Evolutionary conservation across 2,113 vertebrate genomes (phyloP).

Genomic region (Cromileptes altivelis): DNA sequence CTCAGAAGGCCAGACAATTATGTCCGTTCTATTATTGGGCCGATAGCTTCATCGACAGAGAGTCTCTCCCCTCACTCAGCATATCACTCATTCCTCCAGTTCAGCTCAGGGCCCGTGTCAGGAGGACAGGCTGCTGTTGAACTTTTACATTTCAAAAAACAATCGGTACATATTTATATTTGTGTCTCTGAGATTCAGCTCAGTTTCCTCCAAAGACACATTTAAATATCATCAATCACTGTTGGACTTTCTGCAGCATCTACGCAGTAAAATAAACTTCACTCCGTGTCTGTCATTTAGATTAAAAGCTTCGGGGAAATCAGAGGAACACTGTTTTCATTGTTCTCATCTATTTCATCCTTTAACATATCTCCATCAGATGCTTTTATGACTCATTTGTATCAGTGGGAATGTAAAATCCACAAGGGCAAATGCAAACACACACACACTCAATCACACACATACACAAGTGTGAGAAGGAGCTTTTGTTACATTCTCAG

Average conservation of each 20-base stretch:
- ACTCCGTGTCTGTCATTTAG: slow-evolving; percentile 11
- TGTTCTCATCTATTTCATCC: slow-evolving; percentile 21
- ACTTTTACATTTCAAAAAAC: not conserved
- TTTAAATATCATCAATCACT: not conserved
- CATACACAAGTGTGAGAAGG: slow-evolving; percentile 17
- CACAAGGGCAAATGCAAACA: slow-evolving; percentile 35
- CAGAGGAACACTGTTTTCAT: slow-evolving; percentile 22
- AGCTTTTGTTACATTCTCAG: slow-evolving; percentile 51
- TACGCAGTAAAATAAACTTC: not conserved
- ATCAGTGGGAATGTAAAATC: slow-evolving; percentile 18
- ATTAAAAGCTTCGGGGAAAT: slow-evolving; percentile 25
- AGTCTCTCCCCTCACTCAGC: slow-evolving; percentile 22
- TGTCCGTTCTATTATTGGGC: slow-evolving; percentile 62
- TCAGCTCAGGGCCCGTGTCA: slow-evolving; percentile 8
- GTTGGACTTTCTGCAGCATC: not conserved
- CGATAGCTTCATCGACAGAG: slow-evolving; percentile 51
- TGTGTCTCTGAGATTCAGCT: not conserved
- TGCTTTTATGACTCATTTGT: slow-evolving; percentile 31
- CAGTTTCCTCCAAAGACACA: not conserved
- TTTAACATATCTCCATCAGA: slow-evolving; percentile 6
- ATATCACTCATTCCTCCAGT: slow-evolving; percentile 41
- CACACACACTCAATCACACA: not conserved
- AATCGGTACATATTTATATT: not conserved
- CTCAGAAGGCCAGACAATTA: slow-evolving; percentile 71
- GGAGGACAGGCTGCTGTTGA: not conserved